A percentile compares a stretch with the other conserved stretches of the same genome.
Evolutionary conservation across 2,113 vertebrate genomes (phyloP).

Genomic region (Equus przewalskii): DNA sequence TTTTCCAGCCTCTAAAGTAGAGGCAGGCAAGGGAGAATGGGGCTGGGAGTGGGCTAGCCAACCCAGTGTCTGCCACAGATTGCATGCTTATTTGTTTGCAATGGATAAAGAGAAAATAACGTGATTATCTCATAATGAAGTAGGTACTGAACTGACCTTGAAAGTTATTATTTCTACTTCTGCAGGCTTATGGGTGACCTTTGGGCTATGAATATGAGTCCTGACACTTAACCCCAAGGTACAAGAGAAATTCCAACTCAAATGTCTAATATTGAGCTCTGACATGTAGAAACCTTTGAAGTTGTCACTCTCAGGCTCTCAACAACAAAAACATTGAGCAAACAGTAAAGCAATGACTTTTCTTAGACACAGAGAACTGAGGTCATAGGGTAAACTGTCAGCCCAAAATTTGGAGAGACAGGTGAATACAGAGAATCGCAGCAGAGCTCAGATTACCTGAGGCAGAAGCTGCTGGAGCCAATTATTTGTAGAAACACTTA

Average conservation of each 20-base stretch:
- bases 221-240: not conserved
- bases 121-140: conserved; percentile 14
- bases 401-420: not conserved
- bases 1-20: not conserved
- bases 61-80: not conserved
- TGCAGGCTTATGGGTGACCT: not conserved
- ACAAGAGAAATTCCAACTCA: conserved; percentile 33
- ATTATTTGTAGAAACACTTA: not conserved
- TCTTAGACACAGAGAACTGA: not conserved
- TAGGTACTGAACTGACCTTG: not conserved
- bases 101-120: conserved; percentile 19
- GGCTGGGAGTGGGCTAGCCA: not conserved
- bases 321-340: not conserved
- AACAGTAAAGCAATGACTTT: not conserved
- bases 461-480: not conserved
- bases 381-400: not conserved
- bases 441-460: not conserved
- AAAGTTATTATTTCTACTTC: conserved; percentile 36
- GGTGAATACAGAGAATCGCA: not conserved
- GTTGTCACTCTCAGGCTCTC: not conserved
- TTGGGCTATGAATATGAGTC: not conserved
- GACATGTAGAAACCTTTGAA: not conserved
- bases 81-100: not conserved
- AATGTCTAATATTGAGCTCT: conserved; percentile 27
- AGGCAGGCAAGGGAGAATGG: not conserved